phyloP scores from a whole-genome alignment of 2,888 invertebrate genomes.

The Pterostichus madidus region DNA sequence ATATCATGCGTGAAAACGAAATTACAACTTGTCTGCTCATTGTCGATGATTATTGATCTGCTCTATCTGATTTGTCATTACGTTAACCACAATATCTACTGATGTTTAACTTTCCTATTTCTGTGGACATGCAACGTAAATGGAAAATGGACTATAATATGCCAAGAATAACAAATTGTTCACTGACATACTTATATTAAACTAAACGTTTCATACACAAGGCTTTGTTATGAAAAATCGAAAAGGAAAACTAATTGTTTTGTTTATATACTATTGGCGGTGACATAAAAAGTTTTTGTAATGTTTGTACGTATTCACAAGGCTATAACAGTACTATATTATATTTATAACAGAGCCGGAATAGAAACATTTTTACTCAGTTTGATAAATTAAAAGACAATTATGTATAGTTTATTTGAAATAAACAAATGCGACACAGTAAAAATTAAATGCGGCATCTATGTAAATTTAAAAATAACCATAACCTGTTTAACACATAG shows the following conservation, averaged over 20 bases:
- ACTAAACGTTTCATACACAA: neutral
- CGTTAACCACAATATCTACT: neutral
- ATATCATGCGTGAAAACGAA: neutral
- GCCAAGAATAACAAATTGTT: conserved; percentile 18
- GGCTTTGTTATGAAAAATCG: conserved; percentile 19
- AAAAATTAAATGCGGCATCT: neutral
- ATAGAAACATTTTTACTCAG: neutral
- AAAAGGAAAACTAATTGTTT: conserved; percentile 21
- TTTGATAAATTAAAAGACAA: neutral
- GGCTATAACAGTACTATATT: conserved; percentile 26
- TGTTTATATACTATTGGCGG: neutral
- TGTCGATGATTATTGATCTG: conserved; percentile 19
- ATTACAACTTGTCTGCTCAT: conserved; percentile 5
- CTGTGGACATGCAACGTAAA: conserved; percentile 10
- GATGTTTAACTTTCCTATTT: conserved; percentile 24
- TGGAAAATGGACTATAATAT: conserved; percentile 1
- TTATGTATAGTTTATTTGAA: neutral
- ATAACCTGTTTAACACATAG: neutral
- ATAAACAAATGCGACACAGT: neutral
- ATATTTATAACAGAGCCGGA: neutral
- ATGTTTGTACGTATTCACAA: conserved; percentile 21
- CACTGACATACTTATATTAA: conserved; percentile 3
- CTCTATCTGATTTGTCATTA: conserved; percentile 7
- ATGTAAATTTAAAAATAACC: neutral
- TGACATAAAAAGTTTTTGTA: neutral